Evolutionary conservation across 2,113 vertebrate species (phyloP).

Genomic region (Lipotes vexillifer): DNA sequence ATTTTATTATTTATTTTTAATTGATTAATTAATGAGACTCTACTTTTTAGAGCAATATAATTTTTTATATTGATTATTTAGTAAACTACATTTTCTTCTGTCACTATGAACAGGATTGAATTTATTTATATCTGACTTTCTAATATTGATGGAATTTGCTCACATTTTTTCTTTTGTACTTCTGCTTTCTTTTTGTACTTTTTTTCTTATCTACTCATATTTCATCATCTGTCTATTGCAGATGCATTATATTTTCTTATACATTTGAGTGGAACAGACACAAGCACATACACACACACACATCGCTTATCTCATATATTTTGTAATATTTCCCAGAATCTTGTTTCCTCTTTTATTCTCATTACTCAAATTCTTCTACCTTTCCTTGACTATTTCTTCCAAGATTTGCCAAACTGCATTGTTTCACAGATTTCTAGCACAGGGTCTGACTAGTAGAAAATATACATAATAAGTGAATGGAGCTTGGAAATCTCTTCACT

Average conservation of each 20-base stretch:
- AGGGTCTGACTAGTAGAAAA: neutral
- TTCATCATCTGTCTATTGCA: neutral
- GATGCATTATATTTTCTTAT: neutral
- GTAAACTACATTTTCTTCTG: neutral
- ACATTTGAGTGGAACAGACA: neutral
- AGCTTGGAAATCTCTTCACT: neutral
- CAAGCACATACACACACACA: neutral
- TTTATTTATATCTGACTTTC: neutral
- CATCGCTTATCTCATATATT: neutral
- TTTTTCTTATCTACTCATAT: neutral
- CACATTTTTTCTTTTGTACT: neutral
- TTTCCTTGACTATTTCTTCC: neutral
- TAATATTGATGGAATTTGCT: neutral
- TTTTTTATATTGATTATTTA: neutral
- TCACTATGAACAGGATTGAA: neutral
- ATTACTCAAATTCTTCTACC: neutral
- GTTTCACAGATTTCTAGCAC: neutral
- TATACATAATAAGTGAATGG: neutral
- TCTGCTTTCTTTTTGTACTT: neutral
- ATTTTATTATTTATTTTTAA: neutral
- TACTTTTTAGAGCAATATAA: neutral
- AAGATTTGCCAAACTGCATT: neutral
- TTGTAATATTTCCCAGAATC: neutral
- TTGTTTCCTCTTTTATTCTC: neutral
- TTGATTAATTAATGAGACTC: neutral